Evolutionary conservation across 2,113 vertebrate genomes (phyloP).

Genomic region (Chaenocephalus aceratus): DNA sequence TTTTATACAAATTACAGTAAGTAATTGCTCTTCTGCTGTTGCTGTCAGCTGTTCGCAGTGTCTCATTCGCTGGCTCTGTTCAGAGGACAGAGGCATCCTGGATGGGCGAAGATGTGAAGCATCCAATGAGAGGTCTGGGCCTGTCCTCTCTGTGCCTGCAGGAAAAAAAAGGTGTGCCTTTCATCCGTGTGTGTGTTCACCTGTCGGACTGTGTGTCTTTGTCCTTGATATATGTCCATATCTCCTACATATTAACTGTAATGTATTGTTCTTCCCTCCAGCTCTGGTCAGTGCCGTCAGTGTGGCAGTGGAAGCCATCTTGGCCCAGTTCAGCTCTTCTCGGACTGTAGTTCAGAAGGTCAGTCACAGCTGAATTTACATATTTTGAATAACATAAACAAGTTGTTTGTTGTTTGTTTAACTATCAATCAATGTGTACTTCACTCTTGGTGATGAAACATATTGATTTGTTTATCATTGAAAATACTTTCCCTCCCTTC

Average conservation of each 20-base stretch:
- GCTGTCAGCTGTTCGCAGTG: conserved; percentile 85
- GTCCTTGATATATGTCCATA: background rate
- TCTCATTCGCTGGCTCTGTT: conserved; percentile 85
- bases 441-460: background rate
- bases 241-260: background rate
- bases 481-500: conserved; percentile 35
- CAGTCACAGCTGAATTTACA: conserved; percentile 42
- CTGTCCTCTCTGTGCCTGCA: conserved; percentile 81
- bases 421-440: background rate
- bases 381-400: background rate
- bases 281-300: conserved; percentile 90
- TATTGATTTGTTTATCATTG: conserved; percentile 10
- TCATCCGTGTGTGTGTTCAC: background rate
- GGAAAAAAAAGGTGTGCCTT: conserved; percentile 88
- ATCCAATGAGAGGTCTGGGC: conserved; percentile 70
- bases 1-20: background rate
- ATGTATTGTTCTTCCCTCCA: conserved; percentile 63
- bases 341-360: conserved; percentile 96
- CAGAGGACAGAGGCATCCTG: conserved; percentile 77
- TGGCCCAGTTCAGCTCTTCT: conserved; percentile 91
- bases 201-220: background rate
- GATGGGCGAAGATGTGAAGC: conserved; percentile 82
- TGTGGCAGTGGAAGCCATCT: conserved; percentile 91
- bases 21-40: conserved; percentile 58
- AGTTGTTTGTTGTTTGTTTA: background rate